Conservation (phyloP, 2,797 vertebrate genomes). For the Carcharodon carcharias region DNA sequence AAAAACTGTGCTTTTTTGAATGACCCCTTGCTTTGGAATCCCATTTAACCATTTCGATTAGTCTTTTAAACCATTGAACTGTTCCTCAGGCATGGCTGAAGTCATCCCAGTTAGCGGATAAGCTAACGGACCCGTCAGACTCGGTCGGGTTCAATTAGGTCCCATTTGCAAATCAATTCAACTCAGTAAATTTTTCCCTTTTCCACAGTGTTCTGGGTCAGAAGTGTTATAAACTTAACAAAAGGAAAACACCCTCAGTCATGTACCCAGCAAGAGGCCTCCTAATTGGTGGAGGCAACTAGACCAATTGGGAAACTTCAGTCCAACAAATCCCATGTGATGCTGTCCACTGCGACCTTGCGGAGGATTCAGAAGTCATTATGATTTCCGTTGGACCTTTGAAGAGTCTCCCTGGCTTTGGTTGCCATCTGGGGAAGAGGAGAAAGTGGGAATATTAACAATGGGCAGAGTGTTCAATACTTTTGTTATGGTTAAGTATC, state of each 20-base stretch:
- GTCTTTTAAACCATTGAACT: slow-evolving; percentile 34
- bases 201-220: slow-evolving; percentile 74
- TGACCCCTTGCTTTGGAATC: slow-evolving; percentile 20
- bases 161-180: neutral
- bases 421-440: slow-evolving; percentile 72
- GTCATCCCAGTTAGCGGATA: slow-evolving; percentile 23
- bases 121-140: slow-evolving; percentile 44
- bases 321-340: slow-evolving; percentile 56
- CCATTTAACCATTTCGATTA: neutral
- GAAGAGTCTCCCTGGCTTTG: slow-evolving; percentile 80
- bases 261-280: slow-evolving; percentile 60
- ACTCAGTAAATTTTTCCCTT: slow-evolving; percentile 40
- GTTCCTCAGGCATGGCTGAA: slow-evolving; percentile 40
- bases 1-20: slow-evolving; percentile 26
- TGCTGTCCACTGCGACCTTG: slow-evolving; percentile 45
- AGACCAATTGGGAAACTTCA: slow-evolving; percentile 52
- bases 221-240: slow-evolving; percentile 71
- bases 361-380: slow-evolving; percentile 66
- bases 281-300: slow-evolving; percentile 49
- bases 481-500: neutral
- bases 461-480: neutral
- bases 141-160: slow-evolving; percentile 31
- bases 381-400: slow-evolving; percentile 83
- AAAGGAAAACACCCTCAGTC: slow-evolving; percentile 62
- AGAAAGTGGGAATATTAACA: slow-evolving; percentile 2